A percentile compares a stretch with the other conserved stretches of the same genome.
Conservation (phyloP, 2,797 vertebrate species). For the Enteromius trimaculatus region DNA sequence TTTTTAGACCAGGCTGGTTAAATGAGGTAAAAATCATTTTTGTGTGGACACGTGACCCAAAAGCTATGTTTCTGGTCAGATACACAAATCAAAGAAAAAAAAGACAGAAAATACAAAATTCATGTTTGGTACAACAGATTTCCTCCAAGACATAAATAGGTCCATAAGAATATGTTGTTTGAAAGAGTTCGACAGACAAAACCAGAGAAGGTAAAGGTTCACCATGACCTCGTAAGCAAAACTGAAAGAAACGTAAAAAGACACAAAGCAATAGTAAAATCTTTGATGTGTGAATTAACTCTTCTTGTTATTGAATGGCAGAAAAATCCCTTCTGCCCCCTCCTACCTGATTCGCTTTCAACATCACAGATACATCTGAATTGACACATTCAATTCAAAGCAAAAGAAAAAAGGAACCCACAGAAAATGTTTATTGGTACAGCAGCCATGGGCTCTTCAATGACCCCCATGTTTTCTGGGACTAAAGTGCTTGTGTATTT, state of each 20-base stretch:
- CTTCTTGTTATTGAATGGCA: constrained; percentile 24
- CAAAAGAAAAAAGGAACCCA: not conserved
- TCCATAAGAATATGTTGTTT: not conserved
- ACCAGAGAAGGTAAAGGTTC: constrained; percentile 18
- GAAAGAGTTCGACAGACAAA: constrained; percentile 17
- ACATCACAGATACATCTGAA: not conserved
- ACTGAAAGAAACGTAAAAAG: constrained; percentile 30
- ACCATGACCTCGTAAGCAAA: constrained; percentile 50
- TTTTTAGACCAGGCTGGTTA: too few relatives aligned
- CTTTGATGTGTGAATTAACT: constrained; percentile 54
- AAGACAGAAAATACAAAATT: not conserved
- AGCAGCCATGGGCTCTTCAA: not conserved
- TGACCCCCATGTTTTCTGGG: not conserved
- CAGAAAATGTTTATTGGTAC: constrained; percentile 7
- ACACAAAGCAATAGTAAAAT: not conserved
- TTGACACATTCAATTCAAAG: constrained; percentile 17
- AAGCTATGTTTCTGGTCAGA: not conserved
- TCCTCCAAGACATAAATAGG: not conserved
- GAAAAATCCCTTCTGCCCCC: constrained; percentile 21
- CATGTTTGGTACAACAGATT: not conserved
- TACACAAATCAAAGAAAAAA: not conserved
- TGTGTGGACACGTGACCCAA: not conserved
- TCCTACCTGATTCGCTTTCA: constrained; percentile 17
- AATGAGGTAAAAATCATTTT: not conserved
- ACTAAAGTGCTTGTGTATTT: constrained; percentile 10